phyloP scores from a whole-genome alignment of 2,113 vertebrate genomes.

The Pachyramphus minor region DNA sequence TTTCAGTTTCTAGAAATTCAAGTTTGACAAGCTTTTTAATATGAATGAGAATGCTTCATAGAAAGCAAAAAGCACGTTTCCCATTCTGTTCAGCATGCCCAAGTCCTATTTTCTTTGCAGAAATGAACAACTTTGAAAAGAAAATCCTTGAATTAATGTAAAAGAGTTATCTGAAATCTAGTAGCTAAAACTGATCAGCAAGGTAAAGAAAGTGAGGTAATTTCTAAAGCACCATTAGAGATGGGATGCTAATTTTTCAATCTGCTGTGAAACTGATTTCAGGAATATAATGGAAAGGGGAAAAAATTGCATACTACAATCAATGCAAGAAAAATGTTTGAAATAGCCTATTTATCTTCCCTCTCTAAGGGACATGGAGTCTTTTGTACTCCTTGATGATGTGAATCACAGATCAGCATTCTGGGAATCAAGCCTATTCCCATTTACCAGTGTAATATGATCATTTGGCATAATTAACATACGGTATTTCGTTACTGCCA shows the following conservation, averaged over 20 bases:
- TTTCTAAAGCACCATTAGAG: neutral
- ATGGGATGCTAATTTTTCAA: neutral
- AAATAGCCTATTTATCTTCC: neutral
- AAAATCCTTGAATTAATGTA: neutral
- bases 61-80: neutral
- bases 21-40: neutral
- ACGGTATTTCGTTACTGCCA: neutral
- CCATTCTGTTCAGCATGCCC: neutral
- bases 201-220: neutral
- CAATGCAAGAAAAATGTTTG: neutral
- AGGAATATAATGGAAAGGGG: neutral
- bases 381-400: neutral
- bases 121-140: neutral
- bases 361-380: neutral
- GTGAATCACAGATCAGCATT: neutral
- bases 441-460: neutral
- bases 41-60: neutral
- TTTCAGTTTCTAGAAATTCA: neutral
- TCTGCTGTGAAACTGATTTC: neutral
- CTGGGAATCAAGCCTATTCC: neutral
- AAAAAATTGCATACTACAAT: neutral
- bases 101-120: neutral
- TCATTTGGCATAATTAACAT: conserved; percentile 8
- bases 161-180: neutral
- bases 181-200: neutral